Evolutionary conservation across 2,113 vertebrate species (phyloP), one percentile per base, ranked within the genome.

Genomic region (Malurus elegans): DNA sequence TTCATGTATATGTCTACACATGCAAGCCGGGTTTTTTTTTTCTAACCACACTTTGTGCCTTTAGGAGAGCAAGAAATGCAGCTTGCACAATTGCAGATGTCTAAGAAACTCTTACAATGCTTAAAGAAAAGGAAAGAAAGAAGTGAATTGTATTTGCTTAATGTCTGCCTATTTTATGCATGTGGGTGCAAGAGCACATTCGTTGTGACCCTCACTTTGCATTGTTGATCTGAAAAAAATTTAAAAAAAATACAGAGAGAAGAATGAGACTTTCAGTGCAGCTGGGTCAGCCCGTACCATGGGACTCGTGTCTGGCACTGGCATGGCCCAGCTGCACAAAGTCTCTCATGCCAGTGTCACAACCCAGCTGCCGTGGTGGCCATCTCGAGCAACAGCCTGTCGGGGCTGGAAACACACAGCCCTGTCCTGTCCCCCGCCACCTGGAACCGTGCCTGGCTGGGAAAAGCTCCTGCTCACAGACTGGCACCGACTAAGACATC

Each of bases 241-340:
- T 38, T 31, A 67, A 28, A 29, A 42, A 34, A 58, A 20, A 0
- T 4, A 36, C 14, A 42, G 72, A 87, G 73, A 78, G 56, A 94
- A 97, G 95, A 96, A 95, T 65, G 91, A 92, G 86, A 65, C 62
- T 94, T 95, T 96, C 71, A 95, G 94, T 50, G 71, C 95, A 96
- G 96, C 96, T 94, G 97, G 95, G 96, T 86, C 94, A 96, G 94
- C 76, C 91, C 14, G 72, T 90, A 95, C 90, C 93, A 95, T 3
- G 70, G 89, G 88, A 94, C 90, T 80, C 3, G 1, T 86, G 29
- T 90, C 64, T 88, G 95, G 95, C 88, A 92, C 76, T 45, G 87
- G 85, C 25, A 34, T 3, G 48, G 90, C 79, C 94, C 97, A 97
- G 97, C 97, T 97, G 96, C 73, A 14, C 57, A 8, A 34, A 61